A percentile compares a stretch with the other conserved stretches of the same genome.
Evolutionary conservation across 1,140 invertebrate species (phyloP).

Genomic region (Aethina tumida): DNA sequence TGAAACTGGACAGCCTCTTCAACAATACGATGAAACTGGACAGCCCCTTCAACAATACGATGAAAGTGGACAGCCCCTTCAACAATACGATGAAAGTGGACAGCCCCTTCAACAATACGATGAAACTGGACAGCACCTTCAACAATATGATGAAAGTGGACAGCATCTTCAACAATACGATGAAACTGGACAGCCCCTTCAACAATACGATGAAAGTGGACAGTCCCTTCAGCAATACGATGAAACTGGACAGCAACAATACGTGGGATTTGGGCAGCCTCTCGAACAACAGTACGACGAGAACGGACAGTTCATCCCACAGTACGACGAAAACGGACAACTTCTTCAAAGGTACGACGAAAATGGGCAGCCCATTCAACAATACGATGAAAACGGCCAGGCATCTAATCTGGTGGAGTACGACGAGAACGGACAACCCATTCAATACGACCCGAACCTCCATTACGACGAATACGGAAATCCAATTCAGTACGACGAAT

Average conservation of each 20-base stretch:
- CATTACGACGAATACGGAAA: too few species aligned
- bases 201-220: conserved; percentile 11
- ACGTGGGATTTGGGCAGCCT: conserved; percentile 11
- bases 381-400: conserved; percentile 18
- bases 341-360: conserved; percentile 23
- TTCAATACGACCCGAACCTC: conserved; percentile 5
- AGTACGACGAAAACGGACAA: conserved; percentile 23
- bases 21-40: conserved; percentile 9
- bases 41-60: conserved; percentile 8
- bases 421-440: conserved; percentile 9
- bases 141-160: conserved; percentile 9
- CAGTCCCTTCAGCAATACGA: conserved; percentile 8
- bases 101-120: conserved; percentile 8
- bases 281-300: conserved; percentile 17
- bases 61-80: conserved; percentile 6
- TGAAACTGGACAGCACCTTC: conserved; percentile 5
- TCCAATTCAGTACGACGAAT: conserved; percentile 7
- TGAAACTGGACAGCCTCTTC: conserved; percentile 8
- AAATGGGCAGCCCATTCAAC: conserved; percentile 17
- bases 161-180: background rate
- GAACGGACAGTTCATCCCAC: conserved; percentile 16
- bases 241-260: conserved; percentile 4
- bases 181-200: background rate
- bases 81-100: conserved; percentile 12
- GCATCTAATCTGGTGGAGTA: too few species aligned